Conservation (phyloP, 2,797 vertebrate genomes). For the Sebastiscus albofasciatus region DNA sequence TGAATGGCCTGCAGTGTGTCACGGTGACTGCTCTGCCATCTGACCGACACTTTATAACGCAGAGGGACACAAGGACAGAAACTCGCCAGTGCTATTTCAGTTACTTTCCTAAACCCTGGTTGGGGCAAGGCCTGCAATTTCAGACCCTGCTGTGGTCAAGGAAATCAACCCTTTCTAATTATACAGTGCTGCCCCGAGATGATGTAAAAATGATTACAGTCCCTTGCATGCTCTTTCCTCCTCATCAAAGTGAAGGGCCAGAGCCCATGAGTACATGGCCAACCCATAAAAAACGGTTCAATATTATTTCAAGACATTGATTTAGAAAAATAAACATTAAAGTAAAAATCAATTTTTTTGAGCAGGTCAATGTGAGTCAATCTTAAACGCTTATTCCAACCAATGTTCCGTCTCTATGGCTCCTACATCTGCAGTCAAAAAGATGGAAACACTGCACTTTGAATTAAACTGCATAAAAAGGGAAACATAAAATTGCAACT, state of each 20-base stretch:
- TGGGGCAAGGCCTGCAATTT: conserved; percentile 82
- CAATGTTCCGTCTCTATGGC: not conserved
- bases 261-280: conserved; percentile 67
- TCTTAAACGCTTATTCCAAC: conserved; percentile 27
- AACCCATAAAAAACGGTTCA: conserved; percentile 64
- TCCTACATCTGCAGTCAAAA: not conserved
- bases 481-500: not conserved
- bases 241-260: conserved; percentile 77
- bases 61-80: conserved; percentile 73
- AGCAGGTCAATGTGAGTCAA: conserved; percentile 38
- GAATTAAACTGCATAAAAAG: not conserved
- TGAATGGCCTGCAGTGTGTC: conserved; percentile 64
- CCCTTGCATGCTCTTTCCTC: conserved; percentile 63
- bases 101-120: conserved; percentile 71
- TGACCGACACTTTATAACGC: conserved; percentile 72
- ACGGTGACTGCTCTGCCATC: conserved; percentile 66
- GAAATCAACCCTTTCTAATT: conserved; percentile 86
- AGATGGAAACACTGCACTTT: conserved; percentile 21
- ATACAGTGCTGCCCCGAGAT: conserved; percentile 73
- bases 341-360: conserved; percentile 59
- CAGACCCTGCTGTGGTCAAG: conserved; percentile 78
- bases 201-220: conserved; percentile 86
- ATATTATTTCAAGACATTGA: conserved; percentile 75
- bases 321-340: conserved; percentile 63
- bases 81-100: conserved; percentile 77